These are phyloP conservation scores for Siderastrea radians DNA, from an alignment of 92 coral and sea anemone genomes.

Conservation along the genomic window DNA sequence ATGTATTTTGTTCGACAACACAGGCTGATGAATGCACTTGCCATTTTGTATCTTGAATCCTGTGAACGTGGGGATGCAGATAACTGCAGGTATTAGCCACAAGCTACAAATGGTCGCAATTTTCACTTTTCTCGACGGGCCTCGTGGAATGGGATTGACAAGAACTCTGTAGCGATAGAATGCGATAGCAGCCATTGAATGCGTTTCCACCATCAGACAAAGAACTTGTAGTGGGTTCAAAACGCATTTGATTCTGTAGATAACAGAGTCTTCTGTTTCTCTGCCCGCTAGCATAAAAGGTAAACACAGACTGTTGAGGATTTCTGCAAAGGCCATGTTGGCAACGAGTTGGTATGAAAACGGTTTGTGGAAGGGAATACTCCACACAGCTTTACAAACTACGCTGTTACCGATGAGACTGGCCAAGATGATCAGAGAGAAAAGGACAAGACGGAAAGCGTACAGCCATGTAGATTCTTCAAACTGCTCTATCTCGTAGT, in stretches of 20 bases:
- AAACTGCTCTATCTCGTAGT: slow-evolving; percentile 15
- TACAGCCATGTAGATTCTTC: slow-evolving; percentile 25
- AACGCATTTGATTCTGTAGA: slow-evolving; percentile 32
- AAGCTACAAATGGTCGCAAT: slow-evolving; percentile 12
- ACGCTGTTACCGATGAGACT: slow-evolving; percentile 66
- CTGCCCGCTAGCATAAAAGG: slow-evolving; percentile 36
- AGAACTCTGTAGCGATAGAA: slow-evolving; percentile 57
- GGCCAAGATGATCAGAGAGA: slow-evolving; percentile 41
- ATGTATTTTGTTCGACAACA: slow-evolving; percentile 11
- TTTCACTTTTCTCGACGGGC: slow-evolving; percentile 18
- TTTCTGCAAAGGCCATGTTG: slow-evolving; percentile 71
- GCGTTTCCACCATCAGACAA: slow-evolving; percentile 48
- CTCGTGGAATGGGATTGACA: slow-evolving; percentile 16
- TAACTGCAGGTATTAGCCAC: slow-evolving; percentile 53
- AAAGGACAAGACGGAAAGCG: slow-evolving; percentile 54
- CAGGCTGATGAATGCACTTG: not conserved
- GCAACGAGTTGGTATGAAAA: slow-evolving; percentile 70
- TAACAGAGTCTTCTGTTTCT: slow-evolving; percentile 11
- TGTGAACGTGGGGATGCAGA: slow-evolving; percentile 41
- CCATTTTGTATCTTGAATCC: slow-evolving; percentile 35
- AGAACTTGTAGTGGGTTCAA: slow-evolving; percentile 52
- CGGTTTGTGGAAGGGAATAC: slow-evolving; percentile 55
- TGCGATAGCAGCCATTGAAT: slow-evolving; percentile 63
- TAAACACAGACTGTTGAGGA: slow-evolving; percentile 43
- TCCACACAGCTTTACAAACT: slow-evolving; percentile 47